Evolutionary conservation across 1,140 invertebrate species (phyloP), one percentile per base, ranked within the genome.

Genomic region (Epicauta chinensis): DNA sequence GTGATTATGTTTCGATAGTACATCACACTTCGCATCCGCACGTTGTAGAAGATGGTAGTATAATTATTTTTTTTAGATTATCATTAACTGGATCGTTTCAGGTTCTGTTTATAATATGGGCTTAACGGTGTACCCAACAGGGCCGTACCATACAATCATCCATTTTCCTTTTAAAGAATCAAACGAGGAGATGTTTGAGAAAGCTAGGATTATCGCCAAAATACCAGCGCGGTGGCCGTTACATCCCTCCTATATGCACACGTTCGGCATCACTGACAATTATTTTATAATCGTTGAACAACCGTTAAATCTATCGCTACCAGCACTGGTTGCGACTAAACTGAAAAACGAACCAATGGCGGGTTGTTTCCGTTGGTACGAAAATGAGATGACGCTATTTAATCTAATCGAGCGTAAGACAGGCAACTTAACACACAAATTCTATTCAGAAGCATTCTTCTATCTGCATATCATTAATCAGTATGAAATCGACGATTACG

Each of bases 381-480:
- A 80, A 12, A 75, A 88, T 35, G 75, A 87, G 61, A 81, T 60
- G 84, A 91, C 88, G 0, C 70, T 85, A 32, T 82, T 93, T 58
- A 81, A 89, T 55, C 70, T 92, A 0, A 70, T 93, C 1, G 79
- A 78, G 3, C 75, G 84, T 16, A 60, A 74, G 43, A 81, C 74
- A 16, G 85, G 84, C 2, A 71, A 77, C 60, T 58, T 81, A 35
- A 66, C 70, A 1, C 77, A 75, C 38, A 80, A 77, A 37, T 87
- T 81, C 64, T 64, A 80, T 13, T 78, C 88, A 0, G 83, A 89
- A 49, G 71, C 83, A 0, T 84, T 94, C 53, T 93, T 94, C 64
- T 92, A 84, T 59, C 75, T 94, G 2, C 93, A 96, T 64, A 87
- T 91, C 29, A 91, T 94, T 43, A 96, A 96, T 72, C 82, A 87